Evolutionary conservation across 1,140 invertebrate genomes (phyloP), one percentile per base, ranked within the genome.

Genomic region (Bombus superbus): DNA sequence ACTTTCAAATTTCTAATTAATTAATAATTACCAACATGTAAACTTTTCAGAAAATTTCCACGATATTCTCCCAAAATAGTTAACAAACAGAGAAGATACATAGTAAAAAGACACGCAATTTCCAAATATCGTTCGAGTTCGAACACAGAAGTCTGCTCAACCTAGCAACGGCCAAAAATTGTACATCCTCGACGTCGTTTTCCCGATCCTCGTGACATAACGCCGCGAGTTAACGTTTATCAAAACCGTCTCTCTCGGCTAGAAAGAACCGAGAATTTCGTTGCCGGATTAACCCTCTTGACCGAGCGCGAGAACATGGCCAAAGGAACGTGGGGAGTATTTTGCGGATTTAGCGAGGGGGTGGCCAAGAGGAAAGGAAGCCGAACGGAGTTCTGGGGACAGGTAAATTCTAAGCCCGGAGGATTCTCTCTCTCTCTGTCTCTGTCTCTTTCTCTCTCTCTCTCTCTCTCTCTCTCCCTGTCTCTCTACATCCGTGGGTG

Each of bases 391-490:
- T 62, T n/a, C 44, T 4, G 22, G 57, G 44, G 35, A 83, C 59
- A 82, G 88, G 87, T 92, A 90, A 93, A 91, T 93, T 93, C 86
- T 91, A 89, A 91, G 82, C 85, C 86, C 32, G 88, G 59, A n/a
- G 89, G 88, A 89, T 92, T 91, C 89, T 91, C 89, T 87, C 6
- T 47, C 6, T 22, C 47, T 53, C 5, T 5, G 15, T 18, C 3
- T 0, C 44, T 53, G 0, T 53, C 5, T 53, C 18, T 22, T 0
- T 47, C 47, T 53, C 18, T 53, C 47, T 53, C 89, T 87, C 6
- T 47, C 0, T 22, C 47, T 53, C 5, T 5, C 44, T 18, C 3
- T 0, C 44, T 53, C 0, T 53, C 5, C 22, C 18, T 22, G 0
- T 47, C 47, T 53, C 18, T 53, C 47, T 53, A 53, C 28, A 90